Base-by-base conservation (phyloP, 1,140 invertebrate genomes). In the Cotesia typhae region DNA sequence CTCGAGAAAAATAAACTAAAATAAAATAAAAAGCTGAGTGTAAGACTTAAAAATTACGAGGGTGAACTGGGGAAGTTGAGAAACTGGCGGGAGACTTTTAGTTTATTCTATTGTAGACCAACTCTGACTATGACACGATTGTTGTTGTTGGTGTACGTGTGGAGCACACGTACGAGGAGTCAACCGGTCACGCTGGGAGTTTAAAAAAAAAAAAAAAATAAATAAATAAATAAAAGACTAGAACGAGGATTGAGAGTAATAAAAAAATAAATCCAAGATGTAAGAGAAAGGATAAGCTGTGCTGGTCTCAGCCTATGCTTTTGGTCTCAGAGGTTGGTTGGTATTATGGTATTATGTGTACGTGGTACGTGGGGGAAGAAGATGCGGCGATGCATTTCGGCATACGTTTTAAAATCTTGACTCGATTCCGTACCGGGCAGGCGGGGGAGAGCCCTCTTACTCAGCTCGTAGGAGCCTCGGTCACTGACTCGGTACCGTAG, bases 321-420 rank as follows among this genome's bases (percentile, higher is more conserved):
- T 28, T 28, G 28, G 28, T 28, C 28, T 28, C 28, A 28, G 28
- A 28, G 28, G 1, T 28, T 28, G 28, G 28, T 3, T 28, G 28
- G 28, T 28, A 28, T 28, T 28, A 28, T 28, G 28, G 28, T 28
- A 28, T 28, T 28, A 28, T 28, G 28, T 1, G 28, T 28, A 28
- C 41, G 41, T 47, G 41, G 41, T 47, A 47, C 28, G 28, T 17
- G 47, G 20, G 7, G 5, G 47, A 14, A 57, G 14, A 37, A 57
- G 14, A 37, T 37, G 51, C 66, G 52, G 67, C 63, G 61, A 64
- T 64, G 61, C 66, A 68, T 71, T 71, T 64, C 41, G 60, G 67
- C 67, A 41, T 59, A 60, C 59, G 69, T 53, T 47, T 47, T 20
- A 53, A 47, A 47, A 47, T 47, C 41, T 47, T 9, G 28, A 28